These are phyloP conservation scores for Ctenomys sociabilis DNA, from an alignment of 2,113 vertebrate species.

Conservation along the genomic window DNA sequence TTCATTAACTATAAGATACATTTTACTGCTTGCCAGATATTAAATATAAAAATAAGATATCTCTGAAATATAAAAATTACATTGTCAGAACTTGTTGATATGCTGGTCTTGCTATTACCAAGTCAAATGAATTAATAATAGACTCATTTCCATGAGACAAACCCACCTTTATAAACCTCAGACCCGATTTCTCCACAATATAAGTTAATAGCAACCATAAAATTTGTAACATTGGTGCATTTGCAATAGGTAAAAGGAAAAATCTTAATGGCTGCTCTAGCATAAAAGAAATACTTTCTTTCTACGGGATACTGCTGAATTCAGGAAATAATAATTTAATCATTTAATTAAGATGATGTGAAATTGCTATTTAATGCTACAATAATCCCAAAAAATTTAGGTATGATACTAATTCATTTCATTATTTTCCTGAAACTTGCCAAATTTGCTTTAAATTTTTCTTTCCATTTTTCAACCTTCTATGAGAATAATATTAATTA, in stretches of 20 bases:
- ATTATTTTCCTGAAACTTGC: conserved; percentile 46
- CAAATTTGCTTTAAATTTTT: conserved; percentile 40
- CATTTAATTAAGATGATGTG: neutral
- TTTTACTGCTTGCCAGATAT: conserved; percentile 45
- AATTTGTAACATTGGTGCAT: conserved; percentile 5
- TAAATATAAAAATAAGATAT: conserved; percentile 58
- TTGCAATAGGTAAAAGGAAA: conserved; percentile 21
- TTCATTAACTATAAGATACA: neutral
- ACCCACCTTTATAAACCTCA: conserved; percentile 46
- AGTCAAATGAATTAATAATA: conserved; percentile 67
- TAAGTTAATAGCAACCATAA: conserved; percentile 62
- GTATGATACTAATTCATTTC: conserved; percentile 28
- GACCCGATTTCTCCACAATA: neutral
- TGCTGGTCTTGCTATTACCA: conserved; percentile 50
- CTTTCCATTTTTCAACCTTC: conserved; percentile 33
- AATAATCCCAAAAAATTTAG: conserved; percentile 44
- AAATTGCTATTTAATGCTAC: conserved; percentile 17
- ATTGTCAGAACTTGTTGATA: conserved; percentile 39
- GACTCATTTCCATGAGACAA: conserved; percentile 36
- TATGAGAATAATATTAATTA: conserved; percentile 44
- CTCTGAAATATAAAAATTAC: conserved; percentile 55
- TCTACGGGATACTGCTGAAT: neutral
- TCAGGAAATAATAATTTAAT: neutral
- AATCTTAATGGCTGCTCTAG: neutral
- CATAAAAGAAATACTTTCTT: conserved; percentile 22